Base-by-base conservation (phyloP, 1,140 invertebrate species). In the Pararge aegeria region DNA sequence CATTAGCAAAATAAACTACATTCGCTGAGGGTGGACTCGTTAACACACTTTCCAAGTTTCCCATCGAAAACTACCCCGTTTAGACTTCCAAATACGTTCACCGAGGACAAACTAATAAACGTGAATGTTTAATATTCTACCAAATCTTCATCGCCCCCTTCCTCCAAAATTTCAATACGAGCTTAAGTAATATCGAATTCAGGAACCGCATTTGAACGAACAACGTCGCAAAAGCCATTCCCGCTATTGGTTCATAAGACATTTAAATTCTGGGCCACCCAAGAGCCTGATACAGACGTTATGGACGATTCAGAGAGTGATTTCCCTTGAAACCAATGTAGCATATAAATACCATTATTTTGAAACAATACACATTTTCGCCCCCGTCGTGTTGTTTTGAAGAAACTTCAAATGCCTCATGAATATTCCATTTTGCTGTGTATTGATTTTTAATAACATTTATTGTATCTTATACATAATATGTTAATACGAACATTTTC, bases 281-380 rank as follows among this genome's bases (percentile, higher is more conserved):
- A 55, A 65, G 67, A 67, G 65, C 63, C 65, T 69, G 69, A 74
- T 79, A 78, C 76, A 82, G 77, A 73, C 74, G 81, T 80, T 82
- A 88, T 81, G 78, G 83, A 73, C 81, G 75, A 79, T 83, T 83
- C 76, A 50, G 64, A 79, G 86, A 87, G 83, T 89, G 86, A 89
- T 89, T 89, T 89, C 86, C 86, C 86, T 79, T 83, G 86, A 81
- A 89, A 85, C 83, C 86, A 82, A 89, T 89, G 86, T 87, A 85
- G 77, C 86, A 85, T 83, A 87, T 85, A 87, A 89, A 89, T 87
- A 87, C 83, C 80, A 86, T 87, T 89, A 89, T 85, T 85, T 70
- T 85, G 82, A 83, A 85, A 89, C 86, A 87, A 84, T 89, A 77
- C 80, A 72, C 83, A 80, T 75, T 78, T 80, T 78, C 77, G 62